Percentiles rank a stretch among this genome's conserved stretches.
Evolutionary conservation across 2,888 invertebrate genomes (phyloP).

Genomic region (Eudasyphora cyanicolor): DNA sequence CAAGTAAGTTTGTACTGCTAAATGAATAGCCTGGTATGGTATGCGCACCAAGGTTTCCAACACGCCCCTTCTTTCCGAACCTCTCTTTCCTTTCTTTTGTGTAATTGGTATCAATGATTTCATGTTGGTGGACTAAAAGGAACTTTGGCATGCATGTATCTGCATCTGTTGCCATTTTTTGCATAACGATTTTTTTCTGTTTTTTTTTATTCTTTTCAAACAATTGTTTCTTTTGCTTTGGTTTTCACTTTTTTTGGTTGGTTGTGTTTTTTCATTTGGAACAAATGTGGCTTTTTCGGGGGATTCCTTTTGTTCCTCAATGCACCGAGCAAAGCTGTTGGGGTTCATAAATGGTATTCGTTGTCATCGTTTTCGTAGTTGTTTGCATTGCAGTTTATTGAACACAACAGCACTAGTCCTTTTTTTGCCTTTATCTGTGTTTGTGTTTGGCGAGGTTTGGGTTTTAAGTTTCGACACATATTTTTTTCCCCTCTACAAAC

Average conservation of each 20-base stretch:
- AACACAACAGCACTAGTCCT: conserved; percentile 25
- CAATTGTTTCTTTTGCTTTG: neutral
- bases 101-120: conserved; percentile 3
- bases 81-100: neutral
- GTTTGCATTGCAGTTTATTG: conserved; percentile 47
- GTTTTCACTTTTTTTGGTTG: neutral
- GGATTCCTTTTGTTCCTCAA: conserved; percentile 7
- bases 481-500: no score
- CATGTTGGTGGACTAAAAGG: neutral
- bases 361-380: conserved; percentile 30
- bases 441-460: neutral
- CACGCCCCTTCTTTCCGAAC: neutral
- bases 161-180: conserved; percentile 52
- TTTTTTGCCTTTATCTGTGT: neutral
- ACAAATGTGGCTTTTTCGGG: neutral
- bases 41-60: neutral
- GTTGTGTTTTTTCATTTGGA: neutral
- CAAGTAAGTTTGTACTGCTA: neutral
- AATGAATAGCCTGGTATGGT: neutral
- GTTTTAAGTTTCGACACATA: conserved; percentile 7
- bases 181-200: conserved; percentile 36
- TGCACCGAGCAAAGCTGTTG: conserved; percentile 34
- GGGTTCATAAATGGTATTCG: conserved; percentile 29
- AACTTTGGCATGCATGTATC: neutral
- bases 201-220: conserved; percentile 13